Conservation (phyloP, 2,113 vertebrate species). For the Anhinga rufa region DNA sequence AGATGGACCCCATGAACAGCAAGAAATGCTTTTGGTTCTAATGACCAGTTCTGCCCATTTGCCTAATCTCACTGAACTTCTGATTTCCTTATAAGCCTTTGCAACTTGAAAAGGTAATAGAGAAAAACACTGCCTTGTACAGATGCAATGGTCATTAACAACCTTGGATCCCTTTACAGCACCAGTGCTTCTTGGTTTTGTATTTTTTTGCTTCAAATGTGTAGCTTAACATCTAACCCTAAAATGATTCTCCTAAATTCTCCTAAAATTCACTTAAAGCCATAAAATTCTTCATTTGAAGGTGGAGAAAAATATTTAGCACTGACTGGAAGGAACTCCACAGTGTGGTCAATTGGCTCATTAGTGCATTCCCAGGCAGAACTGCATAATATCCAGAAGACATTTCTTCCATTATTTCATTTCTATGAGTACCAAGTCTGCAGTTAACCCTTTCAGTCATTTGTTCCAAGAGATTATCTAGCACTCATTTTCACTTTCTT, state of each 20-base stretch:
- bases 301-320: background rate
- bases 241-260: background rate
- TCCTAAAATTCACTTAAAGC: background rate
- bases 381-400: background rate
- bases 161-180: background rate
- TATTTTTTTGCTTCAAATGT: background rate
- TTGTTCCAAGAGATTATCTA: background rate
- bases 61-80: background rate
- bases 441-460: background rate
- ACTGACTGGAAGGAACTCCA: background rate
- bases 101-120: background rate
- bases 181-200: background rate
- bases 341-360: background rate
- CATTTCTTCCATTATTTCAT: background rate
- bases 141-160: background rate
- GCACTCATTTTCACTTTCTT: constrained; percentile 3
- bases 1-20: background rate
- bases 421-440: background rate
- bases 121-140: background rate
- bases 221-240: background rate
- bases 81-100: background rate
- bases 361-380: background rate
- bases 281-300: background rate
- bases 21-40: background rate
- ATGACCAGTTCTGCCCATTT: background rate